Evolutionary conservation across 2,888 invertebrate genomes (phyloP), one percentile per base, ranked within the genome.

Genomic region (Dione juno): DNA sequence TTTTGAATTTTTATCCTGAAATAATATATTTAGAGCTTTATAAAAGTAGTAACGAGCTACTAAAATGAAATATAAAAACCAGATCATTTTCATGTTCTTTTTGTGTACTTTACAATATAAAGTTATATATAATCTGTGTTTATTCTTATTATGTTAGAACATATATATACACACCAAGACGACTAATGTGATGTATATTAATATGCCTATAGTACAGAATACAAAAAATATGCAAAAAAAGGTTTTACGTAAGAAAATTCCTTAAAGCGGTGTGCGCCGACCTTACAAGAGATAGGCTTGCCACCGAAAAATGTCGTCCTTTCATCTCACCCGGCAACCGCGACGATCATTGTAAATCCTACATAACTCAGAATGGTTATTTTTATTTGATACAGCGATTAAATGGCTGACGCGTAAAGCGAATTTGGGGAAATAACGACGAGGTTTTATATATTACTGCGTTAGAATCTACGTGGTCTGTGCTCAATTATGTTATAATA

Each of bases 301-400:
- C 78, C 69, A 68, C 71, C 71, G 76, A 75, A 78, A 78, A 80
- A 79, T 80, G 78, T 77, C 77, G 79, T 75, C 75, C 77, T 78
- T 81, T 79, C 77, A 77, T 78, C 77, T 78, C 69, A 58, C 70
- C 66, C 59, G 53, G 70, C 67, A 66, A 65, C 45, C 71, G 67
- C 53, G 53, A 45, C 50, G 59, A 48, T 65, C 57, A 59, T 52
- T 52, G 65, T 59, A 66, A 66, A 16, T 67, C 67, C 59, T 45
- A 61, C 37, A 52, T 59, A 73, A 73, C 65, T 73, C 68, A 67
- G 66, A 67, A 70, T 65, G 66, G 59, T 65, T 67, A 66, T 68
- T 63, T 57, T 68, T 68, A 68, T 63, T 41, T 50, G 45, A 68
- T 68, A 61, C 43, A 43, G 19, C 35, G 61, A 68, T 68, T 41